These are phyloP conservation scores for Aulostomus chinensis DNA, from an alignment of 2,797 vertebrate genomes.

Conservation along the genomic window DNA sequence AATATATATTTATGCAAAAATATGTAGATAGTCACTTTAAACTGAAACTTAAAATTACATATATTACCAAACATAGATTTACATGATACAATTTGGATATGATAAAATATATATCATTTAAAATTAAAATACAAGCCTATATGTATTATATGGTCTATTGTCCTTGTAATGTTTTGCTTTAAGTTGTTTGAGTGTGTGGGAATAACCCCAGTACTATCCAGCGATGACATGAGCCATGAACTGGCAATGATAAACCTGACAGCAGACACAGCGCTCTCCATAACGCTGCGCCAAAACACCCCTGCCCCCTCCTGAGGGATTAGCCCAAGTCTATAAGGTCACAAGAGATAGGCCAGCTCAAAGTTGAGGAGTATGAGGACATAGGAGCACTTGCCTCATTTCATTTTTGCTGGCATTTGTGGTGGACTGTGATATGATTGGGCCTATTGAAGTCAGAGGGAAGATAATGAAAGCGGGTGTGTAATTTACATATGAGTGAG, in stretches of 20 bases:
- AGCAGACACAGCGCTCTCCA: slow-evolving; percentile 45
- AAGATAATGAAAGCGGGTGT: slow-evolving; percentile 61
- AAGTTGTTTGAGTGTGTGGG: slow-evolving; percentile 17
- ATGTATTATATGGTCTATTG: background rate
- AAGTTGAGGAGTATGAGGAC: slow-evolving; percentile 34
- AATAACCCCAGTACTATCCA: slow-evolving; percentile 20
- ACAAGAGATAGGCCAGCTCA: slow-evolving; percentile 56
- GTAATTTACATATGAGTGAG: slow-evolving; percentile 17
- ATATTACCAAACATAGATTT: too few relatives aligned
- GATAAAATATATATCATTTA: too few relatives aligned
- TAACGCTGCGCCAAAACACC: slow-evolving; percentile 52
- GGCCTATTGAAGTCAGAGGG: slow-evolving; percentile 46
- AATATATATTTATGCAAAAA: too few relatives aligned
- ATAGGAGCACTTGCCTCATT: slow-evolving; percentile 56
- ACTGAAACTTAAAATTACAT: too few relatives aligned
- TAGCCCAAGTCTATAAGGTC: slow-evolving; percentile 62
- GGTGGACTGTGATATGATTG: slow-evolving; percentile 59
- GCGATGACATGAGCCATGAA: slow-evolving; percentile 56
- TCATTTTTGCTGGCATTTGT: slow-evolving; percentile 69
- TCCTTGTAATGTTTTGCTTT: slow-evolving; percentile 4
- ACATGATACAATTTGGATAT: too few relatives aligned
- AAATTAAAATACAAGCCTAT: slow-evolving; percentile 18
- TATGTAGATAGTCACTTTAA: too few relatives aligned
- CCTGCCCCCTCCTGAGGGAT: slow-evolving; percentile 68
- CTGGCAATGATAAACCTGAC: slow-evolving; percentile 49